A percentile compares a stretch with the other conserved stretches of the same genome.
These are phyloP conservation scores for Epiblema foenella DNA, from an alignment of 2,888 invertebrate species.

Conservation along the genomic window DNA sequence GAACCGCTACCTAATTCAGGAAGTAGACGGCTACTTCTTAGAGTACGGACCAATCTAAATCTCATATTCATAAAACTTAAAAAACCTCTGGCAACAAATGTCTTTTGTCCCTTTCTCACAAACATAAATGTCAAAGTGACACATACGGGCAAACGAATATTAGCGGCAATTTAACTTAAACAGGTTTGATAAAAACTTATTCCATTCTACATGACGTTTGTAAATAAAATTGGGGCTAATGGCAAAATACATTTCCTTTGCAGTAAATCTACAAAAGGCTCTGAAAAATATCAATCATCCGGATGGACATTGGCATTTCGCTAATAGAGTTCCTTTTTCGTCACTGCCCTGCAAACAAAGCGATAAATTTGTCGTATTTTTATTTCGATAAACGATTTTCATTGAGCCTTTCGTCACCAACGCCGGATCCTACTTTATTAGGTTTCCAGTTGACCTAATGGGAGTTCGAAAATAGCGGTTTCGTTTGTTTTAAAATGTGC, in stretches of 20 bases:
- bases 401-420: constrained; percentile 22
- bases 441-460: constrained; percentile 16
- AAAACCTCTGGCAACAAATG: too few species aligned
- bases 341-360: constrained; percentile 5
- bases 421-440: constrained; percentile 12
- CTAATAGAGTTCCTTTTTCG: constrained; percentile 15
- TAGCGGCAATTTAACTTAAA: too few species aligned
- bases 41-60: too few species aligned
- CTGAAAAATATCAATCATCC: constrained; percentile 29
- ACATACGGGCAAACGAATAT: too few species aligned
- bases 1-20: neutral
- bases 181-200: too few species aligned
- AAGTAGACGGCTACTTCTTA: neutral
- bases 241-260: constrained; percentile 2
- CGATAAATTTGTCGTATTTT: constrained; percentile 17
- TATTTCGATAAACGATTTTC: constrained; percentile 20
- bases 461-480: constrained; percentile 18
- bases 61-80: too few species aligned
- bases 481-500: constrained; percentile 31
- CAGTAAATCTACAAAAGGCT: constrained; percentile 1
- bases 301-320: constrained; percentile 13
- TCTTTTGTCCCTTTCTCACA: too few species aligned
- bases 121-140: too few species aligned
- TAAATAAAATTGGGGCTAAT: neutral
- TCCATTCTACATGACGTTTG: too few species aligned